A percentile compares a stretch with the other conserved stretches of the same genome.
Evolutionary conservation across 35 echinoderm and acorn worm species (phyloP).

Genomic region (Ptychodera flava): DNA sequence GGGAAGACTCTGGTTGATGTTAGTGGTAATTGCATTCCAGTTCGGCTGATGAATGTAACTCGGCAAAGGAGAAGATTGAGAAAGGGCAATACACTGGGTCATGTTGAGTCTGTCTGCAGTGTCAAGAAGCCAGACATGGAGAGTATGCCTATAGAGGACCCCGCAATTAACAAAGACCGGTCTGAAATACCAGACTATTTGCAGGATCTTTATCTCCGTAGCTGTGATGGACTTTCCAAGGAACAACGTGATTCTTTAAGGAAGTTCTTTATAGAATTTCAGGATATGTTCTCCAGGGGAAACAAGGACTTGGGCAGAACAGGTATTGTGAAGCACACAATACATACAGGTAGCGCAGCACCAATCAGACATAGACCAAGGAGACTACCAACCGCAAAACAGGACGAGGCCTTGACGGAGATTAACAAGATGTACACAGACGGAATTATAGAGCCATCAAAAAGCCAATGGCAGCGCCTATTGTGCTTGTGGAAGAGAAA

Average conservation of each 20-base stretch:
- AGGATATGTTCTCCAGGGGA: too few species aligned
- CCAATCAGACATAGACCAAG: slow-evolving; percentile 43
- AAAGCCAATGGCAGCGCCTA: slow-evolving; percentile 40
- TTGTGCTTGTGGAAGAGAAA: slow-evolving; percentile 54
- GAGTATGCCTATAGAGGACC: too few species aligned
- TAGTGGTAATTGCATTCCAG: not conserved
- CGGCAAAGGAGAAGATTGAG: not conserved
- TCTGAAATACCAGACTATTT: slow-evolving; percentile 12
- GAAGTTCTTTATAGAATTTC: slow-evolving; percentile 6
- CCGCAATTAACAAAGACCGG: too few species aligned
- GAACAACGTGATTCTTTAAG: not conserved
- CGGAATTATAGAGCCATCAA: not conserved
- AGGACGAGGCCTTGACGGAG: slow-evolving; percentile 21
- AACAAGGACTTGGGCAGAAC: slow-evolving; percentile 55
- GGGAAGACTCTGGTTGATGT: not conserved
- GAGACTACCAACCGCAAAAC: too few species aligned
- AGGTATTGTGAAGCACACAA: slow-evolving; percentile 27
- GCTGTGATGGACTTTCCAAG: not conserved
- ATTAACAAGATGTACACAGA: not conserved
- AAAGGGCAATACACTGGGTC: not conserved
- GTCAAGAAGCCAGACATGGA: not conserved
- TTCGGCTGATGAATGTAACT: not conserved
- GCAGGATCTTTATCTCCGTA: slow-evolving; percentile 3
- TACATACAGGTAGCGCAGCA: slow-evolving; percentile 31
- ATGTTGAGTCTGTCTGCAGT: not conserved